Conservation (phyloP, 2,888 invertebrate genomes). For the Ctena decussata region DNA sequence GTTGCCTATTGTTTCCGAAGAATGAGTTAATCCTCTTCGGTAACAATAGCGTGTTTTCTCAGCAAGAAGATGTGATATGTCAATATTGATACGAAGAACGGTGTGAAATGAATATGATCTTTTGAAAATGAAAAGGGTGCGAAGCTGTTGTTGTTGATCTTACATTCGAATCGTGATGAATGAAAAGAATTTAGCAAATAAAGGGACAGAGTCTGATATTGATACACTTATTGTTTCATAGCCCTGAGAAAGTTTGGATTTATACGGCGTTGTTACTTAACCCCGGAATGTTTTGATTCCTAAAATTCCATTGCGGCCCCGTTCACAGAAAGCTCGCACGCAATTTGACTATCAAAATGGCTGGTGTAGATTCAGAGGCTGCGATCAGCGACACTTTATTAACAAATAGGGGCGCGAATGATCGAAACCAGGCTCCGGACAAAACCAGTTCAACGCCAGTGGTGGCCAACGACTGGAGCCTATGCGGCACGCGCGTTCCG, state of each 20-base stretch:
- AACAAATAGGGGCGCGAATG: not conserved
- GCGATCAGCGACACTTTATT: not conserved
- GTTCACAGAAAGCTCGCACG: not conserved
- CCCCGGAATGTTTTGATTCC: too few species aligned
- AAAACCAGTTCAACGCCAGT: not conserved
- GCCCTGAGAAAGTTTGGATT: not conserved
- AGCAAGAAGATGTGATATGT: too few species aligned
- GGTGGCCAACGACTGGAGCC: not conserved
- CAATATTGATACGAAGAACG: not conserved
- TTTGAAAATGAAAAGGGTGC: not conserved
- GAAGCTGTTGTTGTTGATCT: not conserved
- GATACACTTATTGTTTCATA: not conserved
- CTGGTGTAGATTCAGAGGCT: not conserved
- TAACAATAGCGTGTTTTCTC: too few species aligned
- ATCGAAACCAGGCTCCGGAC: not conserved
- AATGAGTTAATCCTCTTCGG: too few species aligned
- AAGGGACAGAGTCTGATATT: not conserved
- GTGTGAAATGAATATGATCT: not conserved
- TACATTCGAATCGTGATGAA: too few species aligned
- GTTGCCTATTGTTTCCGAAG: too few species aligned
- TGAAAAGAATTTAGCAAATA: not conserved
- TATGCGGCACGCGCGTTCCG: not conserved
- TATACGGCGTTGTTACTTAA: too few species aligned
- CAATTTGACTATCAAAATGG: not conserved
- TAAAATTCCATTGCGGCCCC: too few species aligned